Percentiles rank a stretch among this genome's conserved stretches.
Evolutionary conservation across 2,797 vertebrate genomes (phyloP).

Genomic region (Acridotheres tristis): DNA sequence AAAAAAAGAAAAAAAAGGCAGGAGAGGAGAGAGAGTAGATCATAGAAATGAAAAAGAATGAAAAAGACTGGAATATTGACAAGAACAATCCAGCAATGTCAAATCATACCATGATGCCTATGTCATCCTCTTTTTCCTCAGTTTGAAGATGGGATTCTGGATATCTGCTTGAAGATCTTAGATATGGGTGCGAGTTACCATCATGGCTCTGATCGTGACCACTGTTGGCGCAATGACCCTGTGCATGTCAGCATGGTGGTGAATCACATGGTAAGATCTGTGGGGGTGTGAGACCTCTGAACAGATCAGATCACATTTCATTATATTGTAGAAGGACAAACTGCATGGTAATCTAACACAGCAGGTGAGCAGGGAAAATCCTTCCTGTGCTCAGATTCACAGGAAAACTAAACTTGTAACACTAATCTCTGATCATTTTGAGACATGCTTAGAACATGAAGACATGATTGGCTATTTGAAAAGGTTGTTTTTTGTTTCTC

Average conservation of each 20-base stretch:
- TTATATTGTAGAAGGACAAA: neutral
- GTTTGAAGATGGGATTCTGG: constrained; percentile 87
- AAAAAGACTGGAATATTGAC: neutral
- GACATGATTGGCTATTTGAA: neutral
- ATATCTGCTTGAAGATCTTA: constrained; percentile 87
- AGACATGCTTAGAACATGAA: neutral
- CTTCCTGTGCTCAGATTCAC: neutral
- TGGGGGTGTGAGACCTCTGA: neutral
- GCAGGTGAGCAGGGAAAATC: neutral
- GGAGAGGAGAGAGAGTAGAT: neutral
- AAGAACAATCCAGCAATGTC: neutral
- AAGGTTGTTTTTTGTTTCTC: neutral
- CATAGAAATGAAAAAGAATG: neutral
- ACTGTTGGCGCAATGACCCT: constrained; percentile 77
- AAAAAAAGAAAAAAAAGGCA: too few relatives aligned
- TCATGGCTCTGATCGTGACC: constrained; percentile 75
- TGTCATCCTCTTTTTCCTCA: constrained; percentile 34
- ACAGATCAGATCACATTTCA: neutral
- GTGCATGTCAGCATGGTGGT: constrained; percentile 82
- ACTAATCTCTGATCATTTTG: neutral
- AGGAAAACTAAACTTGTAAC: neutral
- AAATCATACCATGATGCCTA: neutral
- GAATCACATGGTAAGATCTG: constrained; percentile 81
- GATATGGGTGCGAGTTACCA: constrained; percentile 83
- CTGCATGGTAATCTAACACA: neutral